These are phyloP conservation scores for Seriola quinqueradiata DNA, from an alignment of 2,113 vertebrate genomes.

Conservation along the genomic window DNA sequence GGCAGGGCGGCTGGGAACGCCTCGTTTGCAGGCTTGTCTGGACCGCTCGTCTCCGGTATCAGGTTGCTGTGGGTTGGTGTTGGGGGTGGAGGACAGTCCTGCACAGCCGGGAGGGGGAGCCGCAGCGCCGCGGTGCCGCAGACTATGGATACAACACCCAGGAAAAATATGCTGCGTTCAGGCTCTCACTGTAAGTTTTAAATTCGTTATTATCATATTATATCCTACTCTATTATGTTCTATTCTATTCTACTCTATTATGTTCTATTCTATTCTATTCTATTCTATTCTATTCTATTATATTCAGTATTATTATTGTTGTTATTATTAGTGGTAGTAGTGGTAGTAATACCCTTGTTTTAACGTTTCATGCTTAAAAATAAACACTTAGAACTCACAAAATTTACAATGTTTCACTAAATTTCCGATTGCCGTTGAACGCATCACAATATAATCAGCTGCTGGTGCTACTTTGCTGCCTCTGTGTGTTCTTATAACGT, in stretches of 20 bases:
- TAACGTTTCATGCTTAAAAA: background rate
- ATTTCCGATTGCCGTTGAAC: background rate
- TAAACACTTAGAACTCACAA: too few relatives aligned
- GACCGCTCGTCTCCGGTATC: constrained; percentile 81
- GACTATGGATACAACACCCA: constrained; percentile 58
- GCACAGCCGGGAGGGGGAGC: constrained; percentile 19
- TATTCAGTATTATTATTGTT: background rate
- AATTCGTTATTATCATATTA: too few relatives aligned
- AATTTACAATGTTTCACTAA: background rate
- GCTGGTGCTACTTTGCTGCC: constrained; percentile 52
- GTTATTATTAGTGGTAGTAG: background rate
- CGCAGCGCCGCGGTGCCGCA: constrained; percentile 74
- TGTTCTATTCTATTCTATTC: too few relatives aligned
- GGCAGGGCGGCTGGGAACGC: constrained; percentile 80
- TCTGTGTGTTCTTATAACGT: constrained; percentile 48
- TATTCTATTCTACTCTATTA: too few relatives aligned
- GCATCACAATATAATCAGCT: background rate
- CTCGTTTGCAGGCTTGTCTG: constrained; percentile 82
- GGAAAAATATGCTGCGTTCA: constrained; percentile 32
- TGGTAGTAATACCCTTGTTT: background rate
- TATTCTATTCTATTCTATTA: too few relatives aligned
- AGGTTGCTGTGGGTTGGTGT: constrained; percentile 75
- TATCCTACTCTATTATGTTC: too few relatives aligned
- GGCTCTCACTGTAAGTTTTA: background rate
- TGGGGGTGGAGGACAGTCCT: constrained; percentile 66